Evolutionary conservation across 2,797 vertebrate species (phyloP), one percentile per base, ranked within the genome.

Genomic region (Sebastes hopkinsi): DNA sequence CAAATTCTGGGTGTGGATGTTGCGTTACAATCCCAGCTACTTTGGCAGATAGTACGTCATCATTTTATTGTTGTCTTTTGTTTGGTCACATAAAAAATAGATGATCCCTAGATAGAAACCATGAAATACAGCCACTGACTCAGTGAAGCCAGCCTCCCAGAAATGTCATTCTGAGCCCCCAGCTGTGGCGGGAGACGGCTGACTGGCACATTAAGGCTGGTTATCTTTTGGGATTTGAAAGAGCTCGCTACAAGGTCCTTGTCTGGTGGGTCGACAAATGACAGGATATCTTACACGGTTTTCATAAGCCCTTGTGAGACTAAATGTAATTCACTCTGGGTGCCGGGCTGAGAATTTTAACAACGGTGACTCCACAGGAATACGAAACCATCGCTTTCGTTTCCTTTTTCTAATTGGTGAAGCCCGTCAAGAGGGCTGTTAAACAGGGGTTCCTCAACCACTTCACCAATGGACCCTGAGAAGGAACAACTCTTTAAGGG

Each of bases 91-190:
- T 34, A 25, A 73, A 77, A 67, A 34, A 68, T 65, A 55, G 42
- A 71, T 50, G 20, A 52, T 52, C 80, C 20, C 18, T 6, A 34
- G 20, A 38, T 72, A 13, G 75, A 64, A 80, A 72, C 54, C 6
- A 68, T 36, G 32, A 80, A 75, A 75, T 56, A 20, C 70, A 82
- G 46, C 56, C 5, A 13, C 52, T 66, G 72, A 71, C 50, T 73
- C 67, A 67, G 70, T 29, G 20, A 77, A 60, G 52, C 29, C 20
- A 55, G 38, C 32, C 74, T 80, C 12, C 8, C 8, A 61, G 72
- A 91, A 92, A 92, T 91, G 89, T 89, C 88, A 90, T 55, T 18
- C 5, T 61, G 22, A 34, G 85, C 87, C 83, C 18, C 62, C 59
- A 85, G 87, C 88, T 75, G 74, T 67, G 86, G 69, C 1, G 12